phyloP scores from a whole-genome alignment of 2,113 vertebrate species.

The Bambusicola thoracicus region DNA sequence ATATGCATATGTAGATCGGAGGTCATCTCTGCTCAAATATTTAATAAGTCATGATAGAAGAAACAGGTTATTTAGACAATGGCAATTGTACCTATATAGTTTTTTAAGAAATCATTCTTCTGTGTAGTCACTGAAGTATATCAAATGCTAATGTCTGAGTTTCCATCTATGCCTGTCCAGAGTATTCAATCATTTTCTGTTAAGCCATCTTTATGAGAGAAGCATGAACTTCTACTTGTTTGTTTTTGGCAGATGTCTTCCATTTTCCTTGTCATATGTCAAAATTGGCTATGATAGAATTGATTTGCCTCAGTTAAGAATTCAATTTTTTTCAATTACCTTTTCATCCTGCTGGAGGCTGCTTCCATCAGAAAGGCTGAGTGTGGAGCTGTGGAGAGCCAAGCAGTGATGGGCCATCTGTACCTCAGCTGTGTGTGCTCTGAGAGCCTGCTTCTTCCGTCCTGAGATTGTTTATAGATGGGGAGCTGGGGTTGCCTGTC shows the following conservation, averaged over 20 bases:
- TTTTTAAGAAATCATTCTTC: not conserved
- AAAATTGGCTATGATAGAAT: not conserved
- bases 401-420: not conserved
- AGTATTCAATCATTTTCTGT: conserved; percentile 6
- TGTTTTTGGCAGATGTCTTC: conserved; percentile 20
- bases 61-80: not conserved
- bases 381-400: not conserved
- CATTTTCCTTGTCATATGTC: conserved; percentile 15
- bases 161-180: conserved; percentile 21
- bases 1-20: not conserved
- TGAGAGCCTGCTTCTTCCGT: not conserved
- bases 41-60: not conserved
- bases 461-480: not conserved
- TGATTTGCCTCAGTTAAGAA: not conserved
- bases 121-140: not conserved
- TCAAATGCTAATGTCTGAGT: not conserved
- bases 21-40: not conserved
- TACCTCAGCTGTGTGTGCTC: not conserved
- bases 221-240: not conserved
- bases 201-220: not conserved
- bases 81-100: not conserved
- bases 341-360: not conserved
- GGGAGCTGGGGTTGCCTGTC: not conserved
- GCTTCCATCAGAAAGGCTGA: not conserved
- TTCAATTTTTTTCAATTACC: not conserved